Evolutionary conservation across 2,797 vertebrate genomes (phyloP), one percentile per base, ranked within the genome.

Genomic region (Eupleurogrammus muticus): DNA sequence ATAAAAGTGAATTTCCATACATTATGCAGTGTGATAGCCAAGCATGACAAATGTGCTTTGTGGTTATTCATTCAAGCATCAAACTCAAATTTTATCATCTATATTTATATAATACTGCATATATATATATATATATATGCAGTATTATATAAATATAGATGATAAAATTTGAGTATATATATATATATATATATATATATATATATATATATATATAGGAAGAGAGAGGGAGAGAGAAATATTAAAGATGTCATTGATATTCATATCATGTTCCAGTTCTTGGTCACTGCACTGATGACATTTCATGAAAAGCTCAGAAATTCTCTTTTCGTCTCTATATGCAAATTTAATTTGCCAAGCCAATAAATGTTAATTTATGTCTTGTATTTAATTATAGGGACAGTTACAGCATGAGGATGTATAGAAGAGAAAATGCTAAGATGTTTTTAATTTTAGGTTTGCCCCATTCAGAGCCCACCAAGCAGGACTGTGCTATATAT

Each of bases 341-440:
- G 38, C 24, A 54, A 70, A 61, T 35, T 19, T 2, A n/a, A 42
- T 40, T 69, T 48, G 1, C 48, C 23, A 8, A 57, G 52, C 38
- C 57, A 9, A 57, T 44, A 19, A 64, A 50, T n/a, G 23, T 40
- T 19, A 48, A 9, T 59, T 1, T 6, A 1, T 61, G 24, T 21
- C 36, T 51, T 21, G 13, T 17, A 56, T 56, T 56, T 52, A 57
- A 66, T 66, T 9, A 23, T 4, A 32, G 17, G 20, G 44, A 21
- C 3, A 4, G 35, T 9, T 52, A 3, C 28, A 28, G 28, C 28
- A 50, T 46, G 36, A 61, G 19, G 32, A 23, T 38, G 36, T 67
- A 12, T 24, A 1, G 14, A 40, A 0, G 35, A 28, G 32, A 10
- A 36, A 56, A 5, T 54, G 17, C 40, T 10, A 62, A 5, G 60